Evolutionary conservation across 2,797 vertebrate genomes (phyloP).

Genomic region (Lepilemur septentrionalis): DNA sequence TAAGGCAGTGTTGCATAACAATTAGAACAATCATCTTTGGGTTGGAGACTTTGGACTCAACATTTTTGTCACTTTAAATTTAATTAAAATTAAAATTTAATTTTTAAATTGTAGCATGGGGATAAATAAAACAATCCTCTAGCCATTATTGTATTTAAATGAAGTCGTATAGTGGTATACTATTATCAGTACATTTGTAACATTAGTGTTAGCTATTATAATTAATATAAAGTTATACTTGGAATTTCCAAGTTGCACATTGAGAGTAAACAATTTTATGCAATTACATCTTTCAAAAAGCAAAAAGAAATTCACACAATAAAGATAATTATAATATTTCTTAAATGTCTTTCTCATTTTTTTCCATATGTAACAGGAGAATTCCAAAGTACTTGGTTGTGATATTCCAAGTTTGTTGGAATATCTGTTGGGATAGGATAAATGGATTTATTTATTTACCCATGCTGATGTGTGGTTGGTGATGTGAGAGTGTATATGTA

Average conservation of each 20-base stretch:
- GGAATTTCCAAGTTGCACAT: neutral
- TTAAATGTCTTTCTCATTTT: neutral
- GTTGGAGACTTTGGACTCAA: neutral
- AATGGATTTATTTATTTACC: neutral
- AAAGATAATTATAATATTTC: neutral
- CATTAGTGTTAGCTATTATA: neutral
- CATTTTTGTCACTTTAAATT: neutral
- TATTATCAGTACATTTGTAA: no score
- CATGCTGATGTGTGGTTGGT: neutral
- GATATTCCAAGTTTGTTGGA: neutral
- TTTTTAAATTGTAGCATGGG: neutral
- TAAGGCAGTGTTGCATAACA: neutral
- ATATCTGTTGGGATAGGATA: neutral
- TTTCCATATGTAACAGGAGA: neutral
- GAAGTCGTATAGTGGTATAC: neutral
- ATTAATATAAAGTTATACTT: neutral
- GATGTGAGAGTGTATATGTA: neutral
- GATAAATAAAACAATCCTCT: neutral
- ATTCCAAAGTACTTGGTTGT: neutral
- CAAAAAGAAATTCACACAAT: neutral
- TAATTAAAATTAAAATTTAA: neutral
- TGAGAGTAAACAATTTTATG: neutral
- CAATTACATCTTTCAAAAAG: neutral
- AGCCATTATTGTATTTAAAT: neutral
- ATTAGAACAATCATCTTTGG: neutral